These are phyloP conservation scores for Scaptodrosophila lebanonensis DNA, from an alignment of 1,140 invertebrate genomes.

Conservation along the genomic window DNA sequence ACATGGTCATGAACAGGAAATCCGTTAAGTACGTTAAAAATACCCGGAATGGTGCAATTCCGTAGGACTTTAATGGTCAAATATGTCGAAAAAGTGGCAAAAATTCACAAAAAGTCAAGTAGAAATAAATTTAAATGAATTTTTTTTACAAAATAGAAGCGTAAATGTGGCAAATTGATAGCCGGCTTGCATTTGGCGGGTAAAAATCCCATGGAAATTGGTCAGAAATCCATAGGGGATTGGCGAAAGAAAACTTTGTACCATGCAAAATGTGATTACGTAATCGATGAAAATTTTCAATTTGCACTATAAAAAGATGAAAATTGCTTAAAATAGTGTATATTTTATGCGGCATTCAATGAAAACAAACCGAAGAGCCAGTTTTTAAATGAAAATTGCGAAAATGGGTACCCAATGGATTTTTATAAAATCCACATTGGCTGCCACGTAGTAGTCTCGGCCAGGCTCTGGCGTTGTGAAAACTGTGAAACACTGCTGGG, in stretches of 20 bases:
- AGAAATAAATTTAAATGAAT: constrained; percentile 7
- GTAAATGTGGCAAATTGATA: neutral
- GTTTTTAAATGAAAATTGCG: constrained; percentile 83
- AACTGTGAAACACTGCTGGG: constrained; percentile 64
- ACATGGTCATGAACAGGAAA: constrained; percentile 26
- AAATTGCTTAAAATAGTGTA: constrained; percentile 37
- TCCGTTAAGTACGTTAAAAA: constrained; percentile 17
- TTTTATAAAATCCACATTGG: constrained; percentile 78
- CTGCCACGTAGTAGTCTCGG: constrained; percentile 42
- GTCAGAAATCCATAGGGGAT: constrained; percentile 28
- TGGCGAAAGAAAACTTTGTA: constrained; percentile 53
- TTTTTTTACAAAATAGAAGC: constrained; percentile 5
- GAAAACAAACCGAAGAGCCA: constrained; percentile 57
- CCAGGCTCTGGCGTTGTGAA: constrained; percentile 31
- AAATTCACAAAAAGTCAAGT: neutral
- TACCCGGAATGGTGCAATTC: neutral
- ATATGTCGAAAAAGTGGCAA: neutral
- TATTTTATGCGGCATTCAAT: constrained; percentile 49
- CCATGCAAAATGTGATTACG: constrained; percentile 61
- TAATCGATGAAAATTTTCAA: constrained; percentile 65
- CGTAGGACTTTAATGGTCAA: constrained; percentile 10
- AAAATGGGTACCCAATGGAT: constrained; percentile 83
- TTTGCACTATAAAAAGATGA: constrained; percentile 34
- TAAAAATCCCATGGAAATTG: constrained; percentile 29
- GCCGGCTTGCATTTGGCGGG: constrained; percentile 37